Evolutionary conservation across 2,797 vertebrate species (phyloP).

Genomic region (Notolabrus celidotus): DNA sequence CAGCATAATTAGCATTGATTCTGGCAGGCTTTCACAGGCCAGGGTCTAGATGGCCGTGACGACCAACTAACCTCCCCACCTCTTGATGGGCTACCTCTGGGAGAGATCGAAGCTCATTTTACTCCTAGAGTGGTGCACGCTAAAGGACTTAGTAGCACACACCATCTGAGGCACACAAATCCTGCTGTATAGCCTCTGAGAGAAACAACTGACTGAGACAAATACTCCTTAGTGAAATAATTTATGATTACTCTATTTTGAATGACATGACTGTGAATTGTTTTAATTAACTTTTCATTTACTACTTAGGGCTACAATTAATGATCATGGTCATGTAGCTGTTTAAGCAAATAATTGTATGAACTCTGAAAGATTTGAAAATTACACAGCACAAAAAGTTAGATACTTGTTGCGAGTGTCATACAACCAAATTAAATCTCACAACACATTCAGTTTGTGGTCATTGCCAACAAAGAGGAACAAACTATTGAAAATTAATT

Average conservation of each 20-base stretch:
- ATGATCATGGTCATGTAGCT: not conserved
- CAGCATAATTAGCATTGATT: conserved; percentile 88
- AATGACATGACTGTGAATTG: not conserved
- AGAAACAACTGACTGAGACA: conserved; percentile 45
- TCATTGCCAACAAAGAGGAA: no score
- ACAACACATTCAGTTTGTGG: no score
- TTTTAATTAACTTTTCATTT: not conserved
- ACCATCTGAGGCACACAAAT: conserved; percentile 60
- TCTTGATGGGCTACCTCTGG: conserved; percentile 85
- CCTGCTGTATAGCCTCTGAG: conserved; percentile 35
- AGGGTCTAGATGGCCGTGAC: conserved; percentile 85
- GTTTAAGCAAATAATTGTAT: not conserved
- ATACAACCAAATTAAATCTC: not conserved
- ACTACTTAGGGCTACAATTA: not conserved
- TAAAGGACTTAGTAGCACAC: conserved; percentile 71
- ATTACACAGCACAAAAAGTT: no score
- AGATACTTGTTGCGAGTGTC: not conserved
- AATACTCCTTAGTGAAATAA: conserved; percentile 9
- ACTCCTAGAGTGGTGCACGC: conserved; percentile 67
- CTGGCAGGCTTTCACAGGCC: conserved; percentile 82
- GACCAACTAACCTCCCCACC: conserved; percentile 87
- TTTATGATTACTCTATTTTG: not conserved
- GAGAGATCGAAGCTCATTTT: conserved; percentile 86
- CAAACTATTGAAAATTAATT: no score
- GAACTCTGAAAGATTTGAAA: not conserved